Evolutionary conservation across 2,113 vertebrate genomes (phyloP), one percentile per base, ranked within the genome.

Genomic region (Pygoscelis adeliae): DNA sequence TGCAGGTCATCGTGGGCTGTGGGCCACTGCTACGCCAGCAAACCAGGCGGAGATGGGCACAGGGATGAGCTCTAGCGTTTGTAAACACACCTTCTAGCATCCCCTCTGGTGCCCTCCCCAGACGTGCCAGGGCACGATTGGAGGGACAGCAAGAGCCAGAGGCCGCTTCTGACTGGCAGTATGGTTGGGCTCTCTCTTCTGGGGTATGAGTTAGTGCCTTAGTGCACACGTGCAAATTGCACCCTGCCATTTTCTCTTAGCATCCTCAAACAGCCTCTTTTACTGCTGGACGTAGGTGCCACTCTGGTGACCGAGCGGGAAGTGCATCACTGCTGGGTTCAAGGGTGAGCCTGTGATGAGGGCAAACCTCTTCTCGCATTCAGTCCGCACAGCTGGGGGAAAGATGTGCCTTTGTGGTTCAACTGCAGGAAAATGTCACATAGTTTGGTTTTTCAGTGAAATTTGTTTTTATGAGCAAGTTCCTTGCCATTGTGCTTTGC

Each of bases 261-360:
- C 9, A 20, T n/a, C 32, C 29, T 29, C 46, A 53, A 44, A 76
- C 1, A 3, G 8, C n/a, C 30, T 53, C 15, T 38, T 52, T 65
- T 19, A 58, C 16, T 0, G 0, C 40, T 66, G 63, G n/a, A 29
- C 1, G 0, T 4, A 13, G 21, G 53, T n/a, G n/a, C 32, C 0
- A 0, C 18, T 26, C 16, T 1, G 29, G 40, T 46, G 71, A 25
- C 22, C 0, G 1, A 73, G 49, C 1, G 0, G 38, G 36, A 34
- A 63, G 12, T 0, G 0, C 25, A 29, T 25, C 26, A 7, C 42
- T 53, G 22, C 11, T 29, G 30, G 29, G 25, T 18, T 62, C 26
- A 34, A 22, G 32, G 47, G 4, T 21, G 47, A 63, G 44, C 38
- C 16, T 29, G 15, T 20, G 46, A 30, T 23, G 32, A 23, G 15